Base-by-base conservation (phyloP, 1,140 invertebrate genomes). In the Ips nitidus region DNA sequence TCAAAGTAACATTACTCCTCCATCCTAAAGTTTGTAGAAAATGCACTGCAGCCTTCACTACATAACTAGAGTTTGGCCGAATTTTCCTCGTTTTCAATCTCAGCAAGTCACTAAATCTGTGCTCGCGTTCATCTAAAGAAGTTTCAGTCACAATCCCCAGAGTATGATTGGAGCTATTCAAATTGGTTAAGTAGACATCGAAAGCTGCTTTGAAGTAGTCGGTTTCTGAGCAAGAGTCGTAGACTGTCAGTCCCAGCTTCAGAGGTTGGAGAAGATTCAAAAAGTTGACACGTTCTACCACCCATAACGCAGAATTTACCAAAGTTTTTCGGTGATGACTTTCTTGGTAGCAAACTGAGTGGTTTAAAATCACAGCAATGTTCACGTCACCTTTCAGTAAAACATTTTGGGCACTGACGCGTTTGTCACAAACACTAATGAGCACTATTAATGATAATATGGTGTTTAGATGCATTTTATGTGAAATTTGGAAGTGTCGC, bases 1-100 rank as follows among this genome's bases (percentile, higher is more conserved):
- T 38, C 39, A 79, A 69, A 2, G 77, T 76, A 37, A 80, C 65
- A 73, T 79, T 75, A n/a, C 73, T 67, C 1, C 58, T 69, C 75
- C 77, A 77, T 38, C 71, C 65, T n/a, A 79, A 52, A 1, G 47
- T 42, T 5, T 53, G 47, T 43, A 80, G 62, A 40, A 80, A 56
- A 41, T 73, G 59, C 3, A 78, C 70, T 36, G 70, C 58, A 55
- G 73, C 72, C 38, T 71, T 73, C 37, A 78, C 52, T 37, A 78
- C 38, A 8, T 61, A 72, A 36, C 53, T 52, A 1, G 43, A 22
- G 5, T 6, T 2, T 37, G 7, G 52, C 4, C n/a, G 1, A 5
- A 5, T 55, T 4, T 37, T 36, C 36, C 41, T 71, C 6, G 63
- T 66, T 22, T 55, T 52, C 36, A 80, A 5, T 40, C 73, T 69